Conservation (phyloP, 1,140 invertebrate genomes). For the Lasioglossum albipes region DNA sequence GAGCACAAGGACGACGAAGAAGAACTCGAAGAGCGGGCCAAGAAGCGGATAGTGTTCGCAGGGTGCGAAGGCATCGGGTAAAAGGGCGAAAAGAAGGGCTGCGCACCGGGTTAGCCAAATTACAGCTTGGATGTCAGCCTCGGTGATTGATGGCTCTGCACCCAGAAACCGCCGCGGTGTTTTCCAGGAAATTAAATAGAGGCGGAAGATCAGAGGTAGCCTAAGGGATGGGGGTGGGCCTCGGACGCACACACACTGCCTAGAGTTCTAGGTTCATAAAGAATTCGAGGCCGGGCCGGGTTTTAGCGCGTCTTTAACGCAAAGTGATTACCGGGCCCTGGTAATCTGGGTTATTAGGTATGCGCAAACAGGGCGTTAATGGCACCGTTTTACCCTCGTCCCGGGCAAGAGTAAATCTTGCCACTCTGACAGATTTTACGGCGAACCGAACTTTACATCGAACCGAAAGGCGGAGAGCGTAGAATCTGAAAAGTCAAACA, state of each 20-base stretch:
- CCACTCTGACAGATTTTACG: constrained; percentile 53
- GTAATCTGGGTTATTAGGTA: constrained; percentile 28
- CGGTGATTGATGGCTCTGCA: constrained; percentile 75
- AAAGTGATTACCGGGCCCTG: constrained; percentile 45
- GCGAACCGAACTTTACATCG: constrained; percentile 4
- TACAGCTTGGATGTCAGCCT: constrained; percentile 78
- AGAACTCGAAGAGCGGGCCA: too few species aligned
- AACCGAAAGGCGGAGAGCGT: neutral
- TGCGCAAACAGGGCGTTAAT: constrained; percentile 59
- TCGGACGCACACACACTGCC: neutral
- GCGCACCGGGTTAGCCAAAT: constrained; percentile 76
- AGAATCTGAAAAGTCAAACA: too few species aligned
- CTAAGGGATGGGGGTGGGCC: constrained; percentile 20
- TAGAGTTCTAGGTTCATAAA: neutral
- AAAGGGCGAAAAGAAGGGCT: constrained; percentile 57
- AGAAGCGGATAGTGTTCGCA: constrained; percentile 18
- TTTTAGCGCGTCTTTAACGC: constrained; percentile 51
- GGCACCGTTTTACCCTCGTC: constrained; percentile 15
- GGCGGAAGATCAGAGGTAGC: constrained; percentile 62
- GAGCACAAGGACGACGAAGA: too few species aligned
- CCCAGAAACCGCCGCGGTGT: constrained; percentile 60
- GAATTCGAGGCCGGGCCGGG: constrained; percentile 39
- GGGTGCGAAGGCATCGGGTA: constrained; percentile 62
- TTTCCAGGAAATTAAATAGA: constrained; percentile 79
- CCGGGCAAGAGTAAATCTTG: constrained; percentile 42